These are phyloP conservation scores for Pimpla rufipes DNA, from an alignment of 2,888 invertebrate genomes.

Conservation along the genomic window DNA sequence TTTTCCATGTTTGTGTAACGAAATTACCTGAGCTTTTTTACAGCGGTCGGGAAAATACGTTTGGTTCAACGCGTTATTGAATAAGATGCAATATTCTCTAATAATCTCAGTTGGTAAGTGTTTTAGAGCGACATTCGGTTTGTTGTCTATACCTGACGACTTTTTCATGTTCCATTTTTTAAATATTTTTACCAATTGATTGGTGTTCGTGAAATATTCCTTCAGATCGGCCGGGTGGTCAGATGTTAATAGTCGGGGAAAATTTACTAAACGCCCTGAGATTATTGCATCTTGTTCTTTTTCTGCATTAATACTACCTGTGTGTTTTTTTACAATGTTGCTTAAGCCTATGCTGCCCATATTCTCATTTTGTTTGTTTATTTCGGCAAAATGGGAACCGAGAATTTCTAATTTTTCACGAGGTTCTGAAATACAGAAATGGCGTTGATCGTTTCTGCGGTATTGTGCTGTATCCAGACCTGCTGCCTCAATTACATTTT, in stretches of 20 bases:
- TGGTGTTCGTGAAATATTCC: slow-evolving; percentile 19
- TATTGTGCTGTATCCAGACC: background rate
- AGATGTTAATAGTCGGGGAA: too few relatives aligned
- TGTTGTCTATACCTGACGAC: slow-evolving; percentile 15
- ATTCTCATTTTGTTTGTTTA: too few relatives aligned
- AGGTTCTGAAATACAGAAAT: background rate
- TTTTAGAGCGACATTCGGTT: background rate
- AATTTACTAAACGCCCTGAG: too few relatives aligned
- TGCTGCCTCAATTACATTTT: background rate
- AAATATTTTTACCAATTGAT: slow-evolving; percentile 37
- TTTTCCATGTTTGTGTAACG: background rate
- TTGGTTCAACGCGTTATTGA: background rate
- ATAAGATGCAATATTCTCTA: too few relatives aligned
- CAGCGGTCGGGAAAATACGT: background rate
- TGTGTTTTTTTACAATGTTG: too few relatives aligned
- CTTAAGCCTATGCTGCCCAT: slow-evolving; percentile 23
- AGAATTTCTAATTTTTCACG: slow-evolving; percentile 22
- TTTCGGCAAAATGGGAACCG: slow-evolving; percentile 7
- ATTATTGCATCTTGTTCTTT: too few relatives aligned
- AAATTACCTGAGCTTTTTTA: background rate
- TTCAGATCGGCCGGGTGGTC: too few relatives aligned
- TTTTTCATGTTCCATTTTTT: slow-evolving; percentile 35
- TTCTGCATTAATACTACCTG: too few relatives aligned
- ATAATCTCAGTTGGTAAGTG: slow-evolving; percentile 3
- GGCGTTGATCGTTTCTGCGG: too few relatives aligned